phyloP scores from a whole-genome alignment of 2,113 vertebrate species.

The Pelecanus crispus region DNA sequence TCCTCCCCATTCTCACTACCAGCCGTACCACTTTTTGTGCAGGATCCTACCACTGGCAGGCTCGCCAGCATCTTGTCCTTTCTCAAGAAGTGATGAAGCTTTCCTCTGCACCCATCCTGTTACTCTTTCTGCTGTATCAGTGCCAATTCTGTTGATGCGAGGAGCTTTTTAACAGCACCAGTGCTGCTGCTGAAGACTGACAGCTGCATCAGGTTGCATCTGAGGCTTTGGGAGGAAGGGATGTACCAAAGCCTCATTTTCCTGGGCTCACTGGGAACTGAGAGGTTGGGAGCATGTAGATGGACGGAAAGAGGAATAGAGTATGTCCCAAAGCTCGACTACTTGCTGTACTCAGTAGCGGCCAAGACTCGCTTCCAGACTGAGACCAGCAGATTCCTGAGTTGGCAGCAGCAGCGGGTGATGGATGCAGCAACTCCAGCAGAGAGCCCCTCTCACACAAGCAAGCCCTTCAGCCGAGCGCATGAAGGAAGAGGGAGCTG shows the following conservation, averaged over 20 bases:
- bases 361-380: neutral
- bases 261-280: neutral
- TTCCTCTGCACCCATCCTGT: neutral
- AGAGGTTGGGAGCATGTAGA: neutral
- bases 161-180: conserved; percentile 27
- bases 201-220: conserved; percentile 16
- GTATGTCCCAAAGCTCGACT: neutral
- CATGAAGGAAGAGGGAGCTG: neutral
- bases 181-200: conserved; percentile 21
- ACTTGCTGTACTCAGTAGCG: neutral
- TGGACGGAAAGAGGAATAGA: neutral
- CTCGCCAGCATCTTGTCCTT: neutral
- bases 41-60: neutral
- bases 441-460: neutral
- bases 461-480: neutral
- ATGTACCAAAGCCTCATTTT: neutral
- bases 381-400: neutral
- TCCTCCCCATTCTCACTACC: neutral
- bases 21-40: neutral
- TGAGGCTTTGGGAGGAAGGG: neutral
- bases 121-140: neutral
- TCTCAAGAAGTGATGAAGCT: neutral
- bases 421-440: neutral
- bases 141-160: neutral
- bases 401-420: neutral